Evolutionary conservation across 2,113 vertebrate species (phyloP).

Genomic region (Mesoclemmys tuberculata): DNA sequence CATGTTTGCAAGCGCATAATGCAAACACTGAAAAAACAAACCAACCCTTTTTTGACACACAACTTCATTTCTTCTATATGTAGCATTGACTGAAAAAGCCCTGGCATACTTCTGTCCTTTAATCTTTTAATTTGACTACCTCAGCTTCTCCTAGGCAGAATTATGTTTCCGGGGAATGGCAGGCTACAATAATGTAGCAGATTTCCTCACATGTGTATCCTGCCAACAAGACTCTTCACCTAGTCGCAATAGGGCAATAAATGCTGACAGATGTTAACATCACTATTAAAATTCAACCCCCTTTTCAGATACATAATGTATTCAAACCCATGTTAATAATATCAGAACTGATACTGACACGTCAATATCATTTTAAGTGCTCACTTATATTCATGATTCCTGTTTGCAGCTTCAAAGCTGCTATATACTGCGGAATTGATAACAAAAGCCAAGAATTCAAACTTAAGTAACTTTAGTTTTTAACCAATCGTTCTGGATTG

Average conservation of each 20-base stretch:
- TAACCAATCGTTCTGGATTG: neutral
- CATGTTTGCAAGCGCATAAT: neutral
- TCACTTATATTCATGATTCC: conserved; percentile 28
- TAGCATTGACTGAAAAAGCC: neutral
- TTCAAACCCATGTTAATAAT: conserved; percentile 35
- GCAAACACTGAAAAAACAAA: neutral
- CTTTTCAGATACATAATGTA: conserved; percentile 36
- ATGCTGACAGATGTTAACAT: conserved; percentile 66
- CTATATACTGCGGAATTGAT: conserved; percentile 16
- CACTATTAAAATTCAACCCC: conserved; percentile 64
- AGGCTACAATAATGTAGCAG: neutral
- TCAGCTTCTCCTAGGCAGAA: neutral
- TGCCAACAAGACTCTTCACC: conserved; percentile 55
- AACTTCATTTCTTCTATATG: neutral
- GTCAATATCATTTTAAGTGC: neutral
- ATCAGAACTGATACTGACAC: conserved; percentile 35
- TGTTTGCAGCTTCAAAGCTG: neutral
- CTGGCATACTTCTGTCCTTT: neutral
- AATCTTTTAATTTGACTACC: conserved; percentile 32
- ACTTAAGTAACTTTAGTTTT: conserved; percentile 18
- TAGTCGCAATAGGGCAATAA: conserved; percentile 49
- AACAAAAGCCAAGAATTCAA: conserved; percentile 9
- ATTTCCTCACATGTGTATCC: conserved; percentile 39
- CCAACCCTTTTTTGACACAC: neutral
- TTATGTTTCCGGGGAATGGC: conserved; percentile 14